Evolutionary conservation across 2,888 invertebrate species (phyloP), one percentile per base, ranked within the genome.

Genomic region (Entomobrya proxima): DNA sequence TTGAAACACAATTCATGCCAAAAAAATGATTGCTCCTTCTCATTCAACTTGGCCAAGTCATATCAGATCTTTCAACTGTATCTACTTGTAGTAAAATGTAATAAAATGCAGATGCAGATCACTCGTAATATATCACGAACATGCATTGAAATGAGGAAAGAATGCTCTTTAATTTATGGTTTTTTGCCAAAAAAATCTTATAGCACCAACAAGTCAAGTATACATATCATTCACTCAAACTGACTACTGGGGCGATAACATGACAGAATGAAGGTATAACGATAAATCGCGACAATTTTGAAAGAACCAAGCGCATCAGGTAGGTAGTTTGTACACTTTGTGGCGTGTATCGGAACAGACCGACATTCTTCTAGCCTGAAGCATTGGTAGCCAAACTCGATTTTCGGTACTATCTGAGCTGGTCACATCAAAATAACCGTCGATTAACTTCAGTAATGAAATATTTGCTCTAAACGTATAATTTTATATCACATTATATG

Each of bases 1-100:
- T 40, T 44, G 30, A 61, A 61, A 77, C 40, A 61, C 21, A 77
- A 77, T 61, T 77, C 40, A 58, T 77, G 77, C 77, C 77, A 77
- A 77, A 77, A 75, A 77, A 77, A 37, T 40, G 58, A 61, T 61
- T 37, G 24, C 40, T 77, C 32, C 58, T 58, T 75, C 18, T 74
- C 74, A 74, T 74, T 74, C 74, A 74, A 7, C 30, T 50, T 24
- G 7, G 44, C 52, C 74, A 74, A 50, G n/a, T 24, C 24, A 69
- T 44, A 21, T 69, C 44, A 44, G 13, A 44, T 44, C 67, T 67
- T 55, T 13, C 27, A 55, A 40, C 21, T 64, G 44, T 47, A 40
- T 44, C 24, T 21, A 11, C 30, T 67, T 27, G 40, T 47, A 24
- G 13, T 47, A n/a, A 44, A 40, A 6, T 40, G 7, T 6, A 18